Evolutionary conservation across 2,797 vertebrate genomes (phyloP), one percentile per base, ranked within the genome.

Genomic region (Cyclopterus lumpus): DNA sequence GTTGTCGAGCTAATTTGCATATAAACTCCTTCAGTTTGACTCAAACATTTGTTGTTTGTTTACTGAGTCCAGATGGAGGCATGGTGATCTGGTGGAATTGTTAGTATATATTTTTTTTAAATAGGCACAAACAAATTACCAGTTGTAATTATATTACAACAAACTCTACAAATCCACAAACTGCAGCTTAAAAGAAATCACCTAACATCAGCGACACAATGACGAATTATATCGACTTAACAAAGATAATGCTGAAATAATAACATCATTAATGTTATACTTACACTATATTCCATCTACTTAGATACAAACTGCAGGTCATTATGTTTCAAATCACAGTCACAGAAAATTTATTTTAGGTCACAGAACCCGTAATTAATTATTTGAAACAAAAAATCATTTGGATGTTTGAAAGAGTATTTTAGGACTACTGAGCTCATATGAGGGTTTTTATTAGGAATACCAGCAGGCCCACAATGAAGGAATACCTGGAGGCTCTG

Each of bases 41-140:
- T 48, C 55, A 57, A 36, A 40, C 63, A 76, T 76, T 63, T 81
- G 72, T 72, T 84, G 68, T 79, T 69, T 67, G 42, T 66, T 18
- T 30, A 66, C 49, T 60, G 4, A 65, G 32, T 58, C 67, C 63
- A 80, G 63, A 82, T 79, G 77, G 78, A 64, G 30, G 55, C 11
- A 9, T 30, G 54, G 57, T 75, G 77, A 67, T 53, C 69, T 30
- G 62, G 16, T 49, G 59, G 62, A 71, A 65, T 32, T 20, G 9
- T 63, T 54, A 51, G 69, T 57, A 58, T 64, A 66, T 57, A 61
- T 64, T 71, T 24, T 26, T 73, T 73, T 36, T 55, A 61, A 22
- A 55, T 44, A 22, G 20, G n/a, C 5, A 26, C 32, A 51, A 44
- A 49, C 22, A 62, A 49, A 51, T 51, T 8, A 65, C 22, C n/a